Evolutionary conservation across 1,140 invertebrate species (phyloP), one percentile per base, ranked within the genome.

Genomic region (Micrasema minimum): DNA sequence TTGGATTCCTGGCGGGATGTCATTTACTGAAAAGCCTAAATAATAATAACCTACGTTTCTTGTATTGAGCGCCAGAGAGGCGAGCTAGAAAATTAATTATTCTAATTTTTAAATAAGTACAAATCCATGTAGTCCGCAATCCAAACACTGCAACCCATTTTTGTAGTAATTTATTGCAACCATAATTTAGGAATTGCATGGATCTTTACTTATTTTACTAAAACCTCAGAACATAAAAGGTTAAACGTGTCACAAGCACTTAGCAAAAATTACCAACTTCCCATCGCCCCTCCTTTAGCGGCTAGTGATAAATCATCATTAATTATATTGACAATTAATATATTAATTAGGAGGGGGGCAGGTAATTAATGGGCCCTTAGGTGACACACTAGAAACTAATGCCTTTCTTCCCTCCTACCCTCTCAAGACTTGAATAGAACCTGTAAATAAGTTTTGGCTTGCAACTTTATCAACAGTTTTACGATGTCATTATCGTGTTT

Each of bases 261-360:
- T 62, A 43, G 43, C 31, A 35, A 35, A 48, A 65, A 65, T 31
- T 35, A n/a, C 23, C 43, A 12, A 18, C 7, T 7, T 31, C 18
- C 37, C 37, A 10, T 26, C 45, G 22, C 45, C 1, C 18, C 12
- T 5, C 12, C 23, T 1, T 38, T n/a, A 45, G 22, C 41, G 55
- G 43, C 64, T 22, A 14, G 57, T 74, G 69, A 75, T 75, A 72
- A 75, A 75, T 75, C 73, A 75, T 72, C 73, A 75, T 75, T 75
- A 75, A 75, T 75, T 75, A 75, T 68, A 64, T 71, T 75, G 73
- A 69, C 73, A 75, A 75, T 75, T 75, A 75, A 75, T 75, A 72
- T 69, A 71, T 75, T 75, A 75, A 75, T 75, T 75, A 66, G 73
- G 69, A 72, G 65, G 65, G 64, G 45, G 59, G 46, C 48, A 69